phyloP scores from a whole-genome alignment of 2,797 vertebrate species.

The Chloroceryle amazona region DNA sequence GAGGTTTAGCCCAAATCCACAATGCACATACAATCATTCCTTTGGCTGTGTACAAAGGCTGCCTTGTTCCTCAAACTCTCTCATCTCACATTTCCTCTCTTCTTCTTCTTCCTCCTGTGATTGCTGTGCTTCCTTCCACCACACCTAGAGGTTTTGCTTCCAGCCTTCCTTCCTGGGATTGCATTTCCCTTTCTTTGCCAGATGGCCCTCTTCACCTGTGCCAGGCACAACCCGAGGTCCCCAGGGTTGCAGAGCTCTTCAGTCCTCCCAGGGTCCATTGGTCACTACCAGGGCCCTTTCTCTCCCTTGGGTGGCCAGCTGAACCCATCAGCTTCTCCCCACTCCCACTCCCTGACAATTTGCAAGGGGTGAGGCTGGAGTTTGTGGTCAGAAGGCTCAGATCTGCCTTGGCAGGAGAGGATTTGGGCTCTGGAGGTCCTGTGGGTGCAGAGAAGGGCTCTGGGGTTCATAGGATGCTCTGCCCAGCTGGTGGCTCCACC shows the following conservation, averaged over 20 bases:
- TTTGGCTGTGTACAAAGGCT: not conserved
- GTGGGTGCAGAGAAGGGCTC: not conserved
- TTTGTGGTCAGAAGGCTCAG: not conserved
- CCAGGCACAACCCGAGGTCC: not conserved
- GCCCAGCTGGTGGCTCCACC: not conserved
- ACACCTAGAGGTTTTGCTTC: not conserved
- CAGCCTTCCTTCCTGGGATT: not conserved
- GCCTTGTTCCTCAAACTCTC: not conserved
- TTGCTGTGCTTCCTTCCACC: not conserved
- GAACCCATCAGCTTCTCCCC: not conserved
- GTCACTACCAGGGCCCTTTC: not conserved
- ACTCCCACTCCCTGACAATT: not conserved
- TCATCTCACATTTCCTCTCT: not conserved
- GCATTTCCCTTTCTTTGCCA: not conserved
- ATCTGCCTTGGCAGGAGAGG: not conserved
- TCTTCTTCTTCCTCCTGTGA: not conserved
- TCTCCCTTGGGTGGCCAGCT: not conserved
- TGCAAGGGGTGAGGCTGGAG: not conserved
- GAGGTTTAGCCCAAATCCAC: not conserved
- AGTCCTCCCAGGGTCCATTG: rapidly evolving
- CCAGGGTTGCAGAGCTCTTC: not conserved
- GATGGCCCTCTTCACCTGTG: not conserved
- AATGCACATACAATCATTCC: not conserved
- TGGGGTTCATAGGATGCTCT: not conserved
- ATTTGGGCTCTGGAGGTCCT: not conserved